A percentile compares a stretch with the other conserved stretches of the same genome.
Evolutionary conservation across 92 coral and sea anemone genomes (phyloP).

Genomic region (Porites lobata): DNA sequence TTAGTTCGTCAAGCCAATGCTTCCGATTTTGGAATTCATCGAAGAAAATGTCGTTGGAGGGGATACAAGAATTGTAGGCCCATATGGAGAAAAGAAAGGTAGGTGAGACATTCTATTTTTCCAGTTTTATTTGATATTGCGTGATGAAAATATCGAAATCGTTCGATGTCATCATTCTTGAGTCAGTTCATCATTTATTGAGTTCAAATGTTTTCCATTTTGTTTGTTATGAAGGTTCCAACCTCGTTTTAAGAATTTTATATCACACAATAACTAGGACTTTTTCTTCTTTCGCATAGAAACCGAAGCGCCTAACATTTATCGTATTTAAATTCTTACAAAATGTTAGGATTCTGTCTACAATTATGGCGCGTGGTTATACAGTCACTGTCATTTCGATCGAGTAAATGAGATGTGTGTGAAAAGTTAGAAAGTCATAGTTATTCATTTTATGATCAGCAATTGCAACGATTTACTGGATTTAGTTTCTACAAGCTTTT

Average conservation of each 20-base stretch:
- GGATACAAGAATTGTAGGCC: slow-evolving; percentile 73
- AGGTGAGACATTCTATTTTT: neutral
- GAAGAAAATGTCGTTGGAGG: slow-evolving; percentile 78
- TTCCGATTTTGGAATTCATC: slow-evolving; percentile 76
- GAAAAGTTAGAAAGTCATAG: too few relatives aligned
- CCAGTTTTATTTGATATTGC: neutral
- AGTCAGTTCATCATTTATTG: too few relatives aligned
- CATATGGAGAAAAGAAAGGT: slow-evolving; percentile 84
- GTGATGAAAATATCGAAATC: neutral
- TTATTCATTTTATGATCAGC: too few relatives aligned
- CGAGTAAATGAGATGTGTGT: neutral
- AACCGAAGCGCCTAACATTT: too few relatives aligned
- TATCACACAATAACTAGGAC: too few relatives aligned
- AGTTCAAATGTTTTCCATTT: too few relatives aligned
- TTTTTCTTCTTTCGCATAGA: neutral
- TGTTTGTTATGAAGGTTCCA: neutral
- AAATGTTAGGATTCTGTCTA: too few relatives aligned
- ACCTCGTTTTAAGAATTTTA: neutral
- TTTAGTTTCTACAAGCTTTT: too few relatives aligned
- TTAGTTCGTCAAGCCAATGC: slow-evolving; percentile 42
- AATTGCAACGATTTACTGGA: too few relatives aligned
- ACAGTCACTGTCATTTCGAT: neutral
- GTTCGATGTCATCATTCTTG: too few relatives aligned
- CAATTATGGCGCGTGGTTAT: too few relatives aligned
- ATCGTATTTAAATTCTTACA: too few relatives aligned